phyloP scores from a whole-genome alignment of 2,888 invertebrate genomes.

The Pristionchus mayeri region DNA sequence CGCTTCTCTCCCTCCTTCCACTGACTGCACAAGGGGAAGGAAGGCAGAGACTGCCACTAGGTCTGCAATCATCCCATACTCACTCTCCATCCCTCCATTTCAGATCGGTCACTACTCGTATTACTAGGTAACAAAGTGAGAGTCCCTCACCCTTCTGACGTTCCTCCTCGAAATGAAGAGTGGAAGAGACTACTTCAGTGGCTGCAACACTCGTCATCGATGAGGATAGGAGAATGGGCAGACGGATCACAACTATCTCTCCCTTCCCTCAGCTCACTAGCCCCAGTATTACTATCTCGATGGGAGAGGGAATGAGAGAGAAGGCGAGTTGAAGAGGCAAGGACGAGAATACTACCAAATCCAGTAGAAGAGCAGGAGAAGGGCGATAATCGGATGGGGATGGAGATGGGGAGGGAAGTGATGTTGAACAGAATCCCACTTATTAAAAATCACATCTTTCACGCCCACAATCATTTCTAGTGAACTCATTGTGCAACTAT shows the following conservation, averaged over 20 bases:
- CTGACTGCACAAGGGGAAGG: not conserved
- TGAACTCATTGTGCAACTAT: not conserved
- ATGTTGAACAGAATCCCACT: not conserved
- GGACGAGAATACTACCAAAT: not conserved
- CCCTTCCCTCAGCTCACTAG: not conserved
- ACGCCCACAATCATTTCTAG: not conserved
- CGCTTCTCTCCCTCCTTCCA: not conserved
- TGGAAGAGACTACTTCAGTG: not conserved
- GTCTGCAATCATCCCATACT: not conserved
- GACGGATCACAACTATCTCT: not conserved
- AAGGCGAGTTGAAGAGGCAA: not conserved
- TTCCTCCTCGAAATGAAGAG: not conserved
- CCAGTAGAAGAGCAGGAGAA: conserved; percentile 15
- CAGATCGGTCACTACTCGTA: too few species aligned
- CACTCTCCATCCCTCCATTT: too few species aligned
- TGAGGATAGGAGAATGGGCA: not conserved
- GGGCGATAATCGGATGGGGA: conserved; percentile 20
- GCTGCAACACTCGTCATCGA: conserved; percentile 27
- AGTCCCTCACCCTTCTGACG: not conserved
- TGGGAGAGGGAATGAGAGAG: not conserved
- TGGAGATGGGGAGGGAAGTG: conserved; percentile 5
- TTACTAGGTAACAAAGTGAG: too few species aligned
- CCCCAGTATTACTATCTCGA: not conserved
- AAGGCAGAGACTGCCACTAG: not conserved
- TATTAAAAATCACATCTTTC: conserved; percentile 4